phyloP scores from a whole-genome alignment of 1,140 invertebrate species.

The Cotesia typhae region DNA sequence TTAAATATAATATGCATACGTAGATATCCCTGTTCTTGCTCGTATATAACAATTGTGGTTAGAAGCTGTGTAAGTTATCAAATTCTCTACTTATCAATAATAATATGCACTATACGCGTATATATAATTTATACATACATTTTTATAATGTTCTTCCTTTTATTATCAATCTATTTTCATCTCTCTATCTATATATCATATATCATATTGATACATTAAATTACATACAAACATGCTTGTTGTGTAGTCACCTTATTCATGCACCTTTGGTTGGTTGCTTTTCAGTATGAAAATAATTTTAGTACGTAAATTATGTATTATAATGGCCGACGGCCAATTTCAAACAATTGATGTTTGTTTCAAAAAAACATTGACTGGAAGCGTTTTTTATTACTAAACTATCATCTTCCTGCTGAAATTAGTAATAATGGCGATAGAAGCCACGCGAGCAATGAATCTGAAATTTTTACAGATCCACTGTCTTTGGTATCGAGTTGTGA shows the following conservation, averaged over 20 bases:
- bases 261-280: constrained; percentile 17
- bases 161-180: constrained; percentile 7
- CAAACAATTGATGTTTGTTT: constrained; percentile 22
- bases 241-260: not conserved
- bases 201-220: constrained; percentile 4
- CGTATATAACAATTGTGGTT: too few species aligned
- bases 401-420: constrained; percentile 56
- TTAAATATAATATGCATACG: too few species aligned
- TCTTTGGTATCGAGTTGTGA: constrained; percentile 44
- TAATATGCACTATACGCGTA: constrained; percentile 5
- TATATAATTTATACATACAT: constrained; percentile 2
- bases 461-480: constrained; percentile 33
- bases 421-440: constrained; percentile 50
- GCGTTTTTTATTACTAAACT: constrained; percentile 54
- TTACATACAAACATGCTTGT: constrained; percentile 7
- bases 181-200: constrained; percentile 16
- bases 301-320: constrained; percentile 18
- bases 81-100: not conserved
- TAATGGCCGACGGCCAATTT: not conserved
- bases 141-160: constrained; percentile 16
- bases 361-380: constrained; percentile 59
- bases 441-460: constrained; percentile 44
- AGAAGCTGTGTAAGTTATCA: not conserved
- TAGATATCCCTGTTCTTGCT: too few species aligned
- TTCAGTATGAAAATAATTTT: constrained; percentile 33